Conservation (phyloP, 1,140 invertebrate species). For the Drosophila burlai region DNA sequence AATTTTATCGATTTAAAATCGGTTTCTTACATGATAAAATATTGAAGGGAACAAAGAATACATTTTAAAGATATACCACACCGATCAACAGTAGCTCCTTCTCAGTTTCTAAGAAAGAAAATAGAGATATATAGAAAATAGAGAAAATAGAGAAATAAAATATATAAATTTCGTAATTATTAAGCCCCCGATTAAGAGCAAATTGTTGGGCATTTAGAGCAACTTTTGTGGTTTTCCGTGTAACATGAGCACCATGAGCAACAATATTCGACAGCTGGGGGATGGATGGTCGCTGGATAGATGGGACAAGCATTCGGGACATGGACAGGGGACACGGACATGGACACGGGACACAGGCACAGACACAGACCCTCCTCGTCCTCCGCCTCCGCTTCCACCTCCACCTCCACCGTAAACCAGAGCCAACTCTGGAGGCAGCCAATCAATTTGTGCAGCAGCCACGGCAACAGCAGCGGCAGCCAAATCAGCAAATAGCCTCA, state of each 20-base stretch:
- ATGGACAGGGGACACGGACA: conserved; percentile 53
- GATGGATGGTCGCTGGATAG: conserved; percentile 69
- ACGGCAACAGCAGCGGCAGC: conserved; percentile 45
- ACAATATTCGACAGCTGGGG: conserved; percentile 61
- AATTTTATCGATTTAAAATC: neutral
- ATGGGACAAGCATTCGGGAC: conserved; percentile 62
- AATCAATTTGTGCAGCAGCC: conserved; percentile 72
- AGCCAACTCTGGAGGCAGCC: conserved; percentile 55
- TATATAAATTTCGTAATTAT: neutral
- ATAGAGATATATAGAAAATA: neutral
- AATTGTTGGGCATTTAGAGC: neutral
- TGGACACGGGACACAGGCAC: conserved; percentile 37
- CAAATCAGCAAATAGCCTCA: conserved; percentile 82
- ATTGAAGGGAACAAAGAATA: neutral
- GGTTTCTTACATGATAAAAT: neutral
- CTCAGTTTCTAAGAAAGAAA: neutral
- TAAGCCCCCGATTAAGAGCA: too few relatives aligned
- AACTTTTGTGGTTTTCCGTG: neutral
- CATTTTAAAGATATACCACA: neutral
- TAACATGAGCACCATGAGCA: conserved; percentile 14
- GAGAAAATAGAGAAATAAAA: neutral
- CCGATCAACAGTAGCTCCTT: neutral
- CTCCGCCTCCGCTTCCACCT: neutral
- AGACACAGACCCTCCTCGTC: conserved; percentile 25
- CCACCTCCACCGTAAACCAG: neutral